A percentile compares a stretch with the other conserved stretches of the same genome.
Conservation (phyloP, 2,797 vertebrate genomes). For the Nannoperca australis region DNA sequence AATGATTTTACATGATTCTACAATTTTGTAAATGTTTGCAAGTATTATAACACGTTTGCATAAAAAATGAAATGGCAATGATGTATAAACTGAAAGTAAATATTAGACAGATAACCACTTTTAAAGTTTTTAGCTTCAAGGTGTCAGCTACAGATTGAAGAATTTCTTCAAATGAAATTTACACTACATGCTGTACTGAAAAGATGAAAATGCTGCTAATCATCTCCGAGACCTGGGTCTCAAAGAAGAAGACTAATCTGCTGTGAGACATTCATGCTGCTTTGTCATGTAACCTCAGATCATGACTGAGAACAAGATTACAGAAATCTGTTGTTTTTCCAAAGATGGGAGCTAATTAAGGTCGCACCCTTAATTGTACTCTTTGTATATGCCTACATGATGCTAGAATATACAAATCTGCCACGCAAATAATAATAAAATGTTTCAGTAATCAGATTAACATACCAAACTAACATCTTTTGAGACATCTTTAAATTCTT, state of each 20-base stretch:
- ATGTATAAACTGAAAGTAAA: not conserved
- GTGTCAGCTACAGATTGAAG: not conserved
- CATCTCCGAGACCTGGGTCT: conserved; percentile 4
- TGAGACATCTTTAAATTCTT: not conserved
- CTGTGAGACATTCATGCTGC: conserved; percentile 30
- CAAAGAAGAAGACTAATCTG: conserved; percentile 31
- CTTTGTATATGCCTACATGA: not conserved
- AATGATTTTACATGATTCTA: not conserved
- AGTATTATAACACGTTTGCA: not conserved
- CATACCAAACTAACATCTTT: not conserved
- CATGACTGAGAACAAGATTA: conserved; percentile 46
- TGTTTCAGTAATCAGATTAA: conserved; percentile 18
- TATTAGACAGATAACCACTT: not conserved
- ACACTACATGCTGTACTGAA: not conserved
- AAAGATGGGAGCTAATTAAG: not conserved
- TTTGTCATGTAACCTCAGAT: conserved; percentile 35
- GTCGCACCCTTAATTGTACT: not conserved
- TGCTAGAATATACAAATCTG: not conserved
- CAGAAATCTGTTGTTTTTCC: conserved; percentile 42
- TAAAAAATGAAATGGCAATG: not conserved
- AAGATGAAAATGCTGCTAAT: conserved; percentile 13
- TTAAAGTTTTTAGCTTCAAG: not conserved
- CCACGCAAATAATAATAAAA: not conserved
- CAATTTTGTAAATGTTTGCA: not conserved
- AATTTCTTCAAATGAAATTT: not conserved